Base-by-base conservation (phyloP, 2,888 invertebrate species). In the Troides oblongomaculatus region DNA sequence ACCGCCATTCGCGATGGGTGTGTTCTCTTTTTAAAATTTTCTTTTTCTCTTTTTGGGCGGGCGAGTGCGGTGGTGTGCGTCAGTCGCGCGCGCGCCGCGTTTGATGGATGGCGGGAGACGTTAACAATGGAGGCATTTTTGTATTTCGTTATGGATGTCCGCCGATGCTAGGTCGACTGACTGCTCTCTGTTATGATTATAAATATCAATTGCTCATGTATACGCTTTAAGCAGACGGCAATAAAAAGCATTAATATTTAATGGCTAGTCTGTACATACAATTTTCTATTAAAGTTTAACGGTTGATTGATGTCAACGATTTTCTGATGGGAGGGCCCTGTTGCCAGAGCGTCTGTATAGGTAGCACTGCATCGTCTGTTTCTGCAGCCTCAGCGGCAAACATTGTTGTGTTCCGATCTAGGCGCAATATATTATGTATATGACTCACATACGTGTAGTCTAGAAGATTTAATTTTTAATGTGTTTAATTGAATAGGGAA, bases 41-140 rank as follows among this genome's bases (percentile, higher is more conserved):
- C 89, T 90, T 92, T 92, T 92, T 90, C 89, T 89, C 88, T 87
- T 92, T 91, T 92, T 90, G 90, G 90, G 88, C 89, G 88, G 88
- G 85, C 79, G 75, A 82, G 80, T 87, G 82, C 81, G 82, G 81
- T 88, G 80, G 92, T 92, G 91, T 92, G 92, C 78, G 78, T 87
- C 84, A 90, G 90, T 90, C 84, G 88, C 88, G 87, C 86, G 86
- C 84, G 83, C 86, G 84, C 81, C 84, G 84, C 82, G 79, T 77
- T 79, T 90, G 90, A 90, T 92, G 89, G 90, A 91, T 91, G 86
- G 81, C 79, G 77, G 80, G 75, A 77, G 78, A 75, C 72, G 76
- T 73, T 74, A 74, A 81, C 82, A 81, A 83, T 81, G 81, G 83
- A 79, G 74, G 81, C 80, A 82, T 82, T 83, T 80, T 83, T 83